Percentiles rank a stretch among this genome's conserved stretches.
Evolutionary conservation across 2,888 invertebrate species (phyloP).

Genomic region (Laothoe populi): DNA sequence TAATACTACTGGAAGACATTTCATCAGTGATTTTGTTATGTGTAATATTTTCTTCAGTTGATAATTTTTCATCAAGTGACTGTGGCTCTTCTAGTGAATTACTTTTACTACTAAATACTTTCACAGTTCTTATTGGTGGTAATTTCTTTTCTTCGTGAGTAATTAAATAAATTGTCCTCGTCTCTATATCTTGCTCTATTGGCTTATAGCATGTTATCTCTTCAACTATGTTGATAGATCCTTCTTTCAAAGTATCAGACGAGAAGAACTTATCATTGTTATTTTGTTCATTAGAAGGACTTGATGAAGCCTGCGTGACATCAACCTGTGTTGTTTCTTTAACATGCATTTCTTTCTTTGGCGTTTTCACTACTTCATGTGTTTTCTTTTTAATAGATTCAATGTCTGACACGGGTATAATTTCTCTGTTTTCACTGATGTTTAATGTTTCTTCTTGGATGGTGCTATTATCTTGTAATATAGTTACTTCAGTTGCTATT

Average conservation of each 20-base stretch:
- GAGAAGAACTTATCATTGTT: slow-evolving; percentile 71
- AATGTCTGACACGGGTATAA: neutral
- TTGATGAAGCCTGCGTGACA: slow-evolving; percentile 36
- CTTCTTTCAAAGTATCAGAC: slow-evolving; percentile 56
- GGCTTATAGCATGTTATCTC: slow-evolving; percentile 64
- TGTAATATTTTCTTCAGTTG: slow-evolving; percentile 39
- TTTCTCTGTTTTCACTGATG: neutral
- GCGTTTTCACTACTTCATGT: neutral
- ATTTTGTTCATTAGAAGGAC: slow-evolving; percentile 65
- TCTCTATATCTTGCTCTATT: slow-evolving; percentile 61
- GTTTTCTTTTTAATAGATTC: neutral
- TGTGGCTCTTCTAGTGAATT: slow-evolving; percentile 74
- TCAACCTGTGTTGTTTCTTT: slow-evolving; percentile 33
- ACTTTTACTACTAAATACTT: slow-evolving; percentile 86
- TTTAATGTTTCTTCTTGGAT: slow-evolving; percentile 33
- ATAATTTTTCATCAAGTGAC: slow-evolving; percentile 38
- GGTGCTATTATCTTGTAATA: slow-evolving; percentile 54
- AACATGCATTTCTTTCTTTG: slow-evolving; percentile 27
- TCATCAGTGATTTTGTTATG: slow-evolving; percentile 56
- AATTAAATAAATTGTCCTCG: slow-evolving; percentile 86
- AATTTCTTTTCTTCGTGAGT: slow-evolving; percentile 89
- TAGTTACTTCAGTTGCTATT: slow-evolving; percentile 74
- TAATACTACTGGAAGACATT: slow-evolving; percentile 48
- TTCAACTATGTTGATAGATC: slow-evolving; percentile 60
- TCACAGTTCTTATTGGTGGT: slow-evolving; percentile 85